These are phyloP conservation scores for Furnarius figulus DNA, from an alignment of 2,113 vertebrate genomes.

Conservation along the genomic window DNA sequence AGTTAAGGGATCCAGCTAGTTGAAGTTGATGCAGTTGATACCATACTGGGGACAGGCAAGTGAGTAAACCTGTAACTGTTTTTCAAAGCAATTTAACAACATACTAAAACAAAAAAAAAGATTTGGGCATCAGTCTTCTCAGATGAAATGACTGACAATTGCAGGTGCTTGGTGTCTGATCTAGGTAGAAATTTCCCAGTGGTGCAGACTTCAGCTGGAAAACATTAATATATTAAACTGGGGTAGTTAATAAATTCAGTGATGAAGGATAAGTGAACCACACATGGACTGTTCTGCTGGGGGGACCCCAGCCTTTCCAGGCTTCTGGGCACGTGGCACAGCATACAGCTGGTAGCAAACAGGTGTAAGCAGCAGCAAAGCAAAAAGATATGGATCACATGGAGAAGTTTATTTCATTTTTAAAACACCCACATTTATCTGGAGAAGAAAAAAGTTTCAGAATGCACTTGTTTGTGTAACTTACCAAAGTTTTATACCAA, in stretches of 20 bases:
- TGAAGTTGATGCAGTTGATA: not conserved
- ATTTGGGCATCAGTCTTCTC: not conserved
- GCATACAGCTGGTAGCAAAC: not conserved
- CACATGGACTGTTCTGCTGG: rapidly evolving
- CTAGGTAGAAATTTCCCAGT: not conserved
- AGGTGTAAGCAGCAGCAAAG: not conserved
- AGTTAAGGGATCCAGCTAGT: not conserved
- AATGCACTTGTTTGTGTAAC: not conserved
- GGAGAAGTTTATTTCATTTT: not conserved
- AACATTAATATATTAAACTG: not conserved
- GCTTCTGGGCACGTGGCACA: rapidly evolving
- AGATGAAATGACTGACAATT: not conserved
- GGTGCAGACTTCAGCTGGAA: not conserved
- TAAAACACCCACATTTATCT: not conserved
- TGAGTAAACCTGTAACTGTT: not conserved
- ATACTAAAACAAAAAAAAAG: not conserved
- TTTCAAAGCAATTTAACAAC: not conserved
- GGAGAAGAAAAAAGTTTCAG: not conserved
- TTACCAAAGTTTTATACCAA: not conserved
- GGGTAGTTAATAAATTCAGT: not conserved
- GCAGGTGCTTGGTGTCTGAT: not conserved
- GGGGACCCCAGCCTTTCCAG: not conserved
- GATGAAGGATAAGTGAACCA: not conserved
- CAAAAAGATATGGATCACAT: not conserved
- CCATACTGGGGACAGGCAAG: not conserved